phyloP scores from a whole-genome alignment of 1,140 invertebrate genomes.

The Lasioglossum albipes region DNA sequence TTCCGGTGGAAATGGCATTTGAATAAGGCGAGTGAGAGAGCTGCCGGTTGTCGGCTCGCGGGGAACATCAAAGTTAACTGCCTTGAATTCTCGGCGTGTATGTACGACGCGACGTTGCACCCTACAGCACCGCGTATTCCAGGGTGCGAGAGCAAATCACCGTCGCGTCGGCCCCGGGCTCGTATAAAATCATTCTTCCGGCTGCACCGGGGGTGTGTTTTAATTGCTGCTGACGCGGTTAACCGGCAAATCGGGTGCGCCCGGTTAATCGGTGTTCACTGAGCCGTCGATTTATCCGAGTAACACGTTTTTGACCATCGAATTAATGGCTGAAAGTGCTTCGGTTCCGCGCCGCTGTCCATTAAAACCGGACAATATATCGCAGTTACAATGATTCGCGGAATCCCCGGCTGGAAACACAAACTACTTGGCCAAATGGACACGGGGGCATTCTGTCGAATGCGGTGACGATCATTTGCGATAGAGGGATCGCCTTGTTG shows the following conservation, averaged over 20 bases:
- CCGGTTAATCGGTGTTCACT: conserved; percentile 29
- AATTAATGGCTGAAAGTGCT: conserved; percentile 21
- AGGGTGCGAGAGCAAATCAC: not conserved
- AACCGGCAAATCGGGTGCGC: conserved; percentile 19
- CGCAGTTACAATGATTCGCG: not conserved
- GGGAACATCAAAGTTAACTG: conserved; percentile 17
- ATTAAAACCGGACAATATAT: conserved; percentile 12
- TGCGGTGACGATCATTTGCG: not conserved
- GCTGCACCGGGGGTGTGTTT: conserved; percentile 4
- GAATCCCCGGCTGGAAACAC: not conserved
- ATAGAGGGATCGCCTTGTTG: too few species aligned
- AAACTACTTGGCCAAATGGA: not conserved
- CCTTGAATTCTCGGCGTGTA: not conserved
- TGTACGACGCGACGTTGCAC: too few species aligned
- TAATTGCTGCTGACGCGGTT: conserved; percentile 40
- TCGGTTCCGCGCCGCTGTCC: not conserved
- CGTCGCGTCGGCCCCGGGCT: not conserved
- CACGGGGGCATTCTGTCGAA: not conserved
- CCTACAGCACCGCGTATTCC: too few species aligned
- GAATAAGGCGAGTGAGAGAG: not conserved
- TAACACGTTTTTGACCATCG: conserved; percentile 38
- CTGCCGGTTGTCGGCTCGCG: not conserved
- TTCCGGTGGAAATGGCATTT: not conserved
- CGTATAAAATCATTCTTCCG: conserved; percentile 20
- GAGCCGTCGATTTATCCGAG: conserved; percentile 33